Conservation (phyloP, 2,797 vertebrate genomes). For the Scarus forsteni region DNA sequence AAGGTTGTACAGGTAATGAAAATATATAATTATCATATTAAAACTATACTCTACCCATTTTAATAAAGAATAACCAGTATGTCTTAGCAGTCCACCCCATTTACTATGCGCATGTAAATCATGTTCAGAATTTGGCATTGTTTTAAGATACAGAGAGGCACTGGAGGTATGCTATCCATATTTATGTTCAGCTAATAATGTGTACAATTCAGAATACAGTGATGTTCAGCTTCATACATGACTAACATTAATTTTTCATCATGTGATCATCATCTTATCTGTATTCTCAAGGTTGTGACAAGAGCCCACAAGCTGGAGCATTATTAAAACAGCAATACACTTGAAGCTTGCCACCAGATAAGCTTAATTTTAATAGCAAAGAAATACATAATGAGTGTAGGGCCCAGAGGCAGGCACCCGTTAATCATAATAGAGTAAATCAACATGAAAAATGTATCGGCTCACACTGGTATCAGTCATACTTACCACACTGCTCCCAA, state of each 20-base stretch:
- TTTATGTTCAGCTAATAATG: no score
- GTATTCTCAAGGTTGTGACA: constrained; percentile 22
- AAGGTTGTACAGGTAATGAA: no score
- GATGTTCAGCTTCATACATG: constrained; percentile 1
- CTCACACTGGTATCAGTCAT: constrained; percentile 44
- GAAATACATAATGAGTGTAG: constrained; percentile 40
- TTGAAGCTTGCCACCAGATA: constrained; percentile 23
- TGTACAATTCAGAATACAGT: constrained; percentile 13
- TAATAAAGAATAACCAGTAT: no score
- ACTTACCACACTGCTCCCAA: constrained; percentile 44
- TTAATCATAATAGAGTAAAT: constrained; percentile 37
- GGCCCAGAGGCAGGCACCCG: constrained; percentile 26
- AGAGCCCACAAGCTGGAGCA: constrained; percentile 20
- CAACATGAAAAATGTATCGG: constrained; percentile 46
- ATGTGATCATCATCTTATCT: constrained; percentile 36
- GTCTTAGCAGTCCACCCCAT: no score
- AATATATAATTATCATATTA: no score
- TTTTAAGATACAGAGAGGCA: no score
- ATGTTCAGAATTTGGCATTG: no score
- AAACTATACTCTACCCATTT: no score
- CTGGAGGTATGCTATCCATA: no score
- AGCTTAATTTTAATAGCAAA: constrained; percentile 38
- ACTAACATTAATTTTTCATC: constrained; percentile 29
- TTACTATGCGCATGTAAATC: no score
- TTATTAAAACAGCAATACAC: constrained; percentile 22